phyloP scores from a whole-genome alignment of 2,797 vertebrate genomes.

The Pipistrellus pygmaeus region DNA sequence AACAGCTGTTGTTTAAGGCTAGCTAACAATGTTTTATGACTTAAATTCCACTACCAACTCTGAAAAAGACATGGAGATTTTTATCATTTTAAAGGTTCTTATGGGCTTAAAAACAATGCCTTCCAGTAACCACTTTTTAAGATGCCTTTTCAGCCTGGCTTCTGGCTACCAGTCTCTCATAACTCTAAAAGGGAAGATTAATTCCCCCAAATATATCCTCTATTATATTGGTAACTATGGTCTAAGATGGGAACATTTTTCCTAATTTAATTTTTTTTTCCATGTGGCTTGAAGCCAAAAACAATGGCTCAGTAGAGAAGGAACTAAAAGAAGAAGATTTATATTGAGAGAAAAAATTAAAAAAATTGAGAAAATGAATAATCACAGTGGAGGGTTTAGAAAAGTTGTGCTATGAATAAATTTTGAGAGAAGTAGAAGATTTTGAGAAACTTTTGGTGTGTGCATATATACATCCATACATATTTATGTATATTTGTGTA shows the following conservation, averaged over 20 bases:
- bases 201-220: background rate
- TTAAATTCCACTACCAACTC: background rate
- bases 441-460: background rate
- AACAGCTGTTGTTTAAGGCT: background rate
- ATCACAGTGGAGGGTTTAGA: background rate
- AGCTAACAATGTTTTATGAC: background rate
- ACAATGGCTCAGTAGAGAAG: background rate
- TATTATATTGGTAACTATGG: background rate
- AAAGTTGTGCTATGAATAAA: background rate
- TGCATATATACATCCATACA: background rate
- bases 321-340: background rate
- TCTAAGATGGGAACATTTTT: background rate
- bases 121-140: background rate
- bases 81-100: background rate
- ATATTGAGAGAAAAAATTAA: background rate
- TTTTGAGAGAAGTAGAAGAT: background rate
- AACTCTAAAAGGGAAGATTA: background rate
- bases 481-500: background rate
- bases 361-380: background rate
- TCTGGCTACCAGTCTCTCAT: background rate
- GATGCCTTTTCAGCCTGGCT: background rate
- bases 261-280: background rate
- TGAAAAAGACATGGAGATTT: background rate
- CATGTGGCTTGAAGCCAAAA: background rate
- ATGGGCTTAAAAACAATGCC: background rate